Base-by-base conservation (phyloP, 2,113 vertebrate genomes). In the Corythornis vintsioides region DNA sequence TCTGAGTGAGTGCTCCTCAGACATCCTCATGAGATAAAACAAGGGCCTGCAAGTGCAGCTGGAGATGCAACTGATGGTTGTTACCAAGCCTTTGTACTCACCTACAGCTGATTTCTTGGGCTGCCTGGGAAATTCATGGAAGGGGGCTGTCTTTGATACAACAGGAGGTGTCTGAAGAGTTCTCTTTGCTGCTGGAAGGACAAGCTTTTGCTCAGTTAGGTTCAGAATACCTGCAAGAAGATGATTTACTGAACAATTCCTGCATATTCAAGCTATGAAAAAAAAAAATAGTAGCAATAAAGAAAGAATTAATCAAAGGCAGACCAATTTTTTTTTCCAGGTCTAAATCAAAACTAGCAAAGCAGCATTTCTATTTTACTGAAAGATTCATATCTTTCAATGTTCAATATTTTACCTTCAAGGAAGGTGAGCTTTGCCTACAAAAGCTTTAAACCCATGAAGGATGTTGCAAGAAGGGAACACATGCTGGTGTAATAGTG, bases 181-280 rank as follows among this genome's bases (percentile, higher is more conserved):
- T 72, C 96, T 90, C 86, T 80, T 89, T 69, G 97, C 90, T 82
- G 96, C 95, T 83, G 97, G 86, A 61, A 95, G 97, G 52, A 97
- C 88, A 75, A 98, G 75, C 33, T 96, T 97, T 81, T 95, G 96
- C 50, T 98, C 96, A 75, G 89, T 65, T 60, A 97, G 86, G 86
- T 90, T 97, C 65, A 94, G 71, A 89, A 97, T 57, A 72, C 97
- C 98, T 98, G 33, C 61, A 71, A 71, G 67, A 89, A 31, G 14
- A 66, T 72, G 63, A 63, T 29, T 45, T 70, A 60, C 28, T 90
- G 79, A 93, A 73, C 25, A 61, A 78, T n/a, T 72, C 20, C 6
- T 40, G 43, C 2, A 26, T 15, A 13, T 42, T 79, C 31, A 61
- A 83, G 18, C 45, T 19, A 64, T 26, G 35, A 48, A 92, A 70